These are phyloP conservation scores for Hermetia illucens DNA, from an alignment of 1,140 invertebrate species.

Conservation along the genomic window DNA sequence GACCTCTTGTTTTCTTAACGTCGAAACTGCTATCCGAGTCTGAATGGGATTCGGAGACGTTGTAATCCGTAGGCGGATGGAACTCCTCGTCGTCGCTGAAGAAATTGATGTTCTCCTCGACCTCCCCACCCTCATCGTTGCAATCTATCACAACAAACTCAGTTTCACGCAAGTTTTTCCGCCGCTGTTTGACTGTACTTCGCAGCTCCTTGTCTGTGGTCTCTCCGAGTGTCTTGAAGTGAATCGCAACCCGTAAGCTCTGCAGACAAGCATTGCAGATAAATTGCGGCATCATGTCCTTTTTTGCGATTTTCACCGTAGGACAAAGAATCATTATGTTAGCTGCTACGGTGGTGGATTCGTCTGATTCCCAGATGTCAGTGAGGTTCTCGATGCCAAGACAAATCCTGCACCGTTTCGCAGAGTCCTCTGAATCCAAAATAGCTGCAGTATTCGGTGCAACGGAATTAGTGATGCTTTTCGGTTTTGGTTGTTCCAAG, in stretches of 20 bases:
- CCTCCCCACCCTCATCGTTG: constrained; percentile 19
- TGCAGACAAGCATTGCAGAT: constrained; percentile 21
- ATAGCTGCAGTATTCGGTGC: too few relatives aligned
- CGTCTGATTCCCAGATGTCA: constrained; percentile 20
- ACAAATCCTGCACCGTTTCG: constrained; percentile 27
- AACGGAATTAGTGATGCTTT: too few relatives aligned
- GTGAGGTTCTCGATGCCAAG: constrained; percentile 17
- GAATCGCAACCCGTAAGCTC: constrained; percentile 20
- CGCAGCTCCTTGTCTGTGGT: constrained; percentile 25
- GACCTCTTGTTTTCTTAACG: constrained; percentile 1
- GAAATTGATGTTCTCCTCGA: too few relatives aligned
- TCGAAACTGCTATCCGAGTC: constrained; percentile 19
- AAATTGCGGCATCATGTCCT: constrained; percentile 28
- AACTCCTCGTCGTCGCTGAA: constrained; percentile 27
- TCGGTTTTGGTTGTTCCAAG: too few relatives aligned
- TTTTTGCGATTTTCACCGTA: constrained; percentile 20
- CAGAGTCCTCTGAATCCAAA: too few relatives aligned
- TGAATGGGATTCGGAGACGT: constrained; percentile 21
- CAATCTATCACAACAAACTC: constrained; percentile 32
- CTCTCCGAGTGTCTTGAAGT: constrained; percentile 25
- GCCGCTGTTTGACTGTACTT: constrained; percentile 28
- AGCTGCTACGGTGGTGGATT: constrained; percentile 18
- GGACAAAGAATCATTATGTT: constrained; percentile 25
- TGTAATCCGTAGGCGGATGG: constrained; percentile 25
- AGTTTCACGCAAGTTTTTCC: constrained; percentile 25